These are phyloP conservation scores for Cheilosia grossa DNA, from an alignment of 2,888 invertebrate genomes.

Conservation along the genomic window DNA sequence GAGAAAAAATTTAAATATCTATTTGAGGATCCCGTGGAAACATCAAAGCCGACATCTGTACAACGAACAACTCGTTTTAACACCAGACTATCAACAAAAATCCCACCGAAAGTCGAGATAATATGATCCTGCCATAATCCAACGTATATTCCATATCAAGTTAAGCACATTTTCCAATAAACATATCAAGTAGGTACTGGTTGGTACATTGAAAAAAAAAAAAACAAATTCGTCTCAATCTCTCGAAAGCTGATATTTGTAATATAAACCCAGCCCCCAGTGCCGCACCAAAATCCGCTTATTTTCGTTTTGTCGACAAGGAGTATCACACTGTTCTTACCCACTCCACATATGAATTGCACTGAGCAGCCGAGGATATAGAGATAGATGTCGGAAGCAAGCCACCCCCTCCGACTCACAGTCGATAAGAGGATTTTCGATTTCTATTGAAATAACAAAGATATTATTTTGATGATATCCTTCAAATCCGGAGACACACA, in stretches of 20 bases:
- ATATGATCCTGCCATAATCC: conserved; percentile 40
- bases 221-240: conserved; percentile 52
- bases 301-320: conserved; percentile 28
- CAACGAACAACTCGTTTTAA: conserved; percentile 32
- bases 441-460: conserved; percentile 75
- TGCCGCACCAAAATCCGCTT: conserved; percentile 15
- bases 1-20: background rate
- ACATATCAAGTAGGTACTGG: conserved; percentile 51
- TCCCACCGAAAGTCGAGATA: background rate
- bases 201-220: conserved; percentile 13
- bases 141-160: conserved; percentile 33
- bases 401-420: conserved; percentile 30
- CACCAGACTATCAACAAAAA: conserved; percentile 24
- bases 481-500: conserved; percentile 70
- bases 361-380: conserved; percentile 27
- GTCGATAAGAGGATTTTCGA: conserved; percentile 75
- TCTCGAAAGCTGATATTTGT: conserved; percentile 52
- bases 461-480: conserved; percentile 75
- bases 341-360: conserved; percentile 26
- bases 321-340: conserved; percentile 34
- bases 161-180: conserved; percentile 65
- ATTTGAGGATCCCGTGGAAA: background rate
- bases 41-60: conserved; percentile 24
- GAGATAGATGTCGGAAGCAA: conserved; percentile 1
- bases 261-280: conserved; percentile 35